phyloP scores from a whole-genome alignment of 2,888 invertebrate genomes.

The Drosophila mulleri region DNA sequence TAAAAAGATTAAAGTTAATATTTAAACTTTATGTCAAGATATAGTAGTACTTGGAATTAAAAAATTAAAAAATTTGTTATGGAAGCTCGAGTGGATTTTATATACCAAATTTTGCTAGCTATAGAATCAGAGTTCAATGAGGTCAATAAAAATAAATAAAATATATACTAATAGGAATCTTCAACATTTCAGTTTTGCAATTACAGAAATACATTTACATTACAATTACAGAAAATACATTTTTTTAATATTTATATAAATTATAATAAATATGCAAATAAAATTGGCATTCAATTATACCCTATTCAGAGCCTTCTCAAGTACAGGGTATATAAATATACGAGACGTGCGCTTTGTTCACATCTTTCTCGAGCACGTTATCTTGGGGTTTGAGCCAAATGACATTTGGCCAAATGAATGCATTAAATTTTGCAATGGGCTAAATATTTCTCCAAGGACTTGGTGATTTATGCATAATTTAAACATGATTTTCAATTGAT shows the following conservation, averaged over 20 bases:
- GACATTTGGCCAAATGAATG: slow-evolving; percentile 43
- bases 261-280: background rate
- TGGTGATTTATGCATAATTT: slow-evolving; percentile 19
- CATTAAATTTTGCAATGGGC: slow-evolving; percentile 23
- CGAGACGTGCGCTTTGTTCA: slow-evolving; percentile 45
- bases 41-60: background rate
- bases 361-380: slow-evolving; percentile 6
- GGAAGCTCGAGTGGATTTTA: background rate
- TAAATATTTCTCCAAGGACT: slow-evolving; percentile 13
- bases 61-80: background rate
- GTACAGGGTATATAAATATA: slow-evolving; percentile 20
- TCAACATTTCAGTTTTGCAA: too few relatives aligned
- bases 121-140: background rate
- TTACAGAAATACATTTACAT: background rate
- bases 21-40: background rate
- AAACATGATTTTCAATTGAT: slow-evolving; percentile 36
- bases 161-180: background rate
- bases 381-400: slow-evolving; percentile 9
- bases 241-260: background rate
- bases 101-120: background rate
- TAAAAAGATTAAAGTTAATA: background rate
- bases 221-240: background rate
- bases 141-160: background rate
- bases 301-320: background rate
- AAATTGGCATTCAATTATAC: background rate